Evolutionary conservation across 1,140 invertebrate species (phyloP).

Genomic region (Habropoda laboriosa): DNA sequence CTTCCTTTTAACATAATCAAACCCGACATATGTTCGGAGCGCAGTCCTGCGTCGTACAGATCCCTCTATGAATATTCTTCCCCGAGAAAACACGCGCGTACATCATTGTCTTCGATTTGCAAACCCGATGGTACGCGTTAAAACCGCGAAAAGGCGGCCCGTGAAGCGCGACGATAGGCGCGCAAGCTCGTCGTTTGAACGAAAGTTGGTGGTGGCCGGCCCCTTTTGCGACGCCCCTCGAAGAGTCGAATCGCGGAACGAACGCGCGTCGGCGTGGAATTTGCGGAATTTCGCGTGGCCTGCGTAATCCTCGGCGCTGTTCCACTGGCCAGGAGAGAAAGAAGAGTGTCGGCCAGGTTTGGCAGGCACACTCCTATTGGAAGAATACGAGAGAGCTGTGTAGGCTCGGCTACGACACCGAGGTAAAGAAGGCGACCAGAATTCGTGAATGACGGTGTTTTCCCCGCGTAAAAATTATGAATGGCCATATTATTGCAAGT

Average conservation of each 20-base stretch:
- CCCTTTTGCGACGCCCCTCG: neutral
- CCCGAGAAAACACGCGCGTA: too few species aligned
- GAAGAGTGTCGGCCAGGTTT: slow-evolving; percentile 9
- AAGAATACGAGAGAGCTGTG: neutral
- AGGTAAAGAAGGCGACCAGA: neutral
- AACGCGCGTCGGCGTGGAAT: slow-evolving; percentile 5
- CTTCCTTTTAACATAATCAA: neutral
- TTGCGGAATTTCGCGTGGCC: slow-evolving; percentile 12
- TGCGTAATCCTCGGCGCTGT: neutral
- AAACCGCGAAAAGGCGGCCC: neutral
- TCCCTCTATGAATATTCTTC: too few species aligned
- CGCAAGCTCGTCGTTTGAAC: neutral
- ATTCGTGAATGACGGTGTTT: slow-evolving; percentile 67
- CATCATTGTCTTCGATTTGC: neutral
- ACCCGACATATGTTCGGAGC: neutral
- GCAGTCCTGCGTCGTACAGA: neutral
- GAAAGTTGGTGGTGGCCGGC: neutral
- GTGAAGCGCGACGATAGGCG: neutral
- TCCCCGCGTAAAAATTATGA: slow-evolving; percentile 77
- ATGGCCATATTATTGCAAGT: slow-evolving; percentile 75
- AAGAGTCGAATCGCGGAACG: neutral
- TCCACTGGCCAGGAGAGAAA: neutral
- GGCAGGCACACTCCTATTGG: neutral
- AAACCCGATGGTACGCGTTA: neutral
- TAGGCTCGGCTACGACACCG: neutral